Conservation (phyloP, 2,888 invertebrate genomes). For the Calliopum simillimum region DNA sequence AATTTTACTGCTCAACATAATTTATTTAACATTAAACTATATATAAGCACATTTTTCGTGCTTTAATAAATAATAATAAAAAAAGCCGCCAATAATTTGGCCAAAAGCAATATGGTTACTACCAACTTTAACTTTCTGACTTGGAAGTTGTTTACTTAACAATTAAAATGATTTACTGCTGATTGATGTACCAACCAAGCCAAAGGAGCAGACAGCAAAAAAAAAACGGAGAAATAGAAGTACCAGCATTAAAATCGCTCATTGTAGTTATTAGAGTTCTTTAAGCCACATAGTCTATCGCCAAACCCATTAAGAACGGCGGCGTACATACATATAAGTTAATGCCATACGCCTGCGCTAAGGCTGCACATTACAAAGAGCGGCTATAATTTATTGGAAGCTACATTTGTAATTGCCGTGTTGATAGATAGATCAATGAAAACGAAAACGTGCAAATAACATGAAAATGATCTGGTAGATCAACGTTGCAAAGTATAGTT, state of each 20-base stretch:
- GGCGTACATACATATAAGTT: background rate
- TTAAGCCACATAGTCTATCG: background rate
- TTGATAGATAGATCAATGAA: slow-evolving; percentile 9
- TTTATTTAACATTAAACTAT: slow-evolving; percentile 18
- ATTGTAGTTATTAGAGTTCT: background rate
- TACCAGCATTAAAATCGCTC: too few relatives aligned
- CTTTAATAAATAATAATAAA: background rate
- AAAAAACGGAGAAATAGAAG: too few relatives aligned
- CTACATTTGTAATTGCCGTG: background rate
- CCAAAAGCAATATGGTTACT: slow-evolving; percentile 1
- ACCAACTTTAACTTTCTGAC: background rate
- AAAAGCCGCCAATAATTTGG: slow-evolving; percentile 6
- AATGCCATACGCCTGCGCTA: background rate
- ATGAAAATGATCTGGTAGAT: background rate
- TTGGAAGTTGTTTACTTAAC: slow-evolving; percentile 35
- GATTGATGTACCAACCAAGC: slow-evolving; percentile 41
- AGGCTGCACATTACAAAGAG: background rate
- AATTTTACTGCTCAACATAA: background rate
- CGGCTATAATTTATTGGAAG: slow-evolving; percentile 14
- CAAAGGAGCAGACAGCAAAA: too few relatives aligned
- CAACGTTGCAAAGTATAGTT: too few relatives aligned
- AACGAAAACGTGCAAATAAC: background rate
- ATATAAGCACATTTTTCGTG: slow-evolving; percentile 3
- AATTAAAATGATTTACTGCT: slow-evolving; percentile 47
- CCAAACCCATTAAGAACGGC: background rate